Evolutionary conservation across 1,140 invertebrate genomes (phyloP).

Genomic region (Periplaneta americana): DNA sequence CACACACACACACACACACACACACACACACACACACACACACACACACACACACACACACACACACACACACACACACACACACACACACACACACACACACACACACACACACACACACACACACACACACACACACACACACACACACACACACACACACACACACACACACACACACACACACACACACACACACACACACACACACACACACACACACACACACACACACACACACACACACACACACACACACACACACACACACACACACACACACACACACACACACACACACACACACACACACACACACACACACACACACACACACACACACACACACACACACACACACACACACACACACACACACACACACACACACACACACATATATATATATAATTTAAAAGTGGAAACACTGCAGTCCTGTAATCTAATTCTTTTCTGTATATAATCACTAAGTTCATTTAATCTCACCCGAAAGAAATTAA

Average conservation of each 20-base stretch:
- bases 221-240: slow-evolving; percentile 18
- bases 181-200: slow-evolving; percentile 22
- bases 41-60: slow-evolving; percentile 22
- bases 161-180: slow-evolving; percentile 21
- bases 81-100: slow-evolving; percentile 22
- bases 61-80: slow-evolving; percentile 22
- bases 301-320: slow-evolving; percentile 18
- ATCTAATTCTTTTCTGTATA: background rate
- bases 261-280: slow-evolving; percentile 19
- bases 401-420: background rate
- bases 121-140: slow-evolving; percentile 22
- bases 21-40: slow-evolving; percentile 22
- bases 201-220: slow-evolving; percentile 20
- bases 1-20: slow-evolving; percentile 26
- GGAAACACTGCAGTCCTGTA: background rate
- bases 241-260: slow-evolving; percentile 19
- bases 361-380: slow-evolving; percentile 17
- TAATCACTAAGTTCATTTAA: too few species aligned
- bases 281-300: slow-evolving; percentile 18
- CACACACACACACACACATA: slow-evolving; percentile 18
- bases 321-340: slow-evolving; percentile 17
- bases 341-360: slow-evolving; percentile 17
- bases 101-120: slow-evolving; percentile 22
- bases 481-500: too few species aligned
- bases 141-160: slow-evolving; percentile 22